These are phyloP conservation scores for Dunckerocampus dactyliophorus DNA, from an alignment of 2,113 vertebrate species.

Conservation along the genomic window DNA sequence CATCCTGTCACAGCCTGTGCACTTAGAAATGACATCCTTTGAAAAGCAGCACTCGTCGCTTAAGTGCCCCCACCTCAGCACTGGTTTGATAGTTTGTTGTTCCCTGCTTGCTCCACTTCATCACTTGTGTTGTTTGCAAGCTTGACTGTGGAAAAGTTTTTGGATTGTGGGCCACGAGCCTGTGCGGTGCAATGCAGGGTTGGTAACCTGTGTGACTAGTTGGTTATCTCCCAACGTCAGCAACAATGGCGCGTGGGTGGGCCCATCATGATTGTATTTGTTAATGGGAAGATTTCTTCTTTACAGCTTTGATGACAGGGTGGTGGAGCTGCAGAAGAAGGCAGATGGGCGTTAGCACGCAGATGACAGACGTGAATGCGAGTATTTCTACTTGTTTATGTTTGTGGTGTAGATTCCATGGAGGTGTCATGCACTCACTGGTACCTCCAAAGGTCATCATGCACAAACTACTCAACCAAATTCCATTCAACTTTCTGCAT, in stretches of 20 bases:
- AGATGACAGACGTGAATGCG: not conserved
- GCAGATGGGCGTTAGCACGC: not conserved
- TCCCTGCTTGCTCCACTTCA: not conserved
- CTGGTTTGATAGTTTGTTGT: not conserved
- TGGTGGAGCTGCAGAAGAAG: not conserved
- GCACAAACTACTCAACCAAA: no score
- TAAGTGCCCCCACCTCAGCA: constrained; percentile 4
- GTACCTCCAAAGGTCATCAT: no score
- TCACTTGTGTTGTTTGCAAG: not conserved
- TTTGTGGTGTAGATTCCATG: no score
- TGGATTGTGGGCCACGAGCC: not conserved
- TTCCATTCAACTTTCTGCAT: no score
- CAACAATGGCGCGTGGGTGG: constrained; percentile 15
- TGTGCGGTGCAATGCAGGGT: not conserved
- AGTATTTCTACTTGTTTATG: no score
- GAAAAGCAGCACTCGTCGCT: constrained; percentile 29
- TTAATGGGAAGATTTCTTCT: constrained; percentile 34
- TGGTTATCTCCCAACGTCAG: constrained; percentile 37
- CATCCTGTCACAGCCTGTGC: constrained; percentile 68
- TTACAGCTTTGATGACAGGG: constrained; percentile 29
- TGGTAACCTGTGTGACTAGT: constrained; percentile 53
- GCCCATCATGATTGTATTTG: constrained; percentile 33
- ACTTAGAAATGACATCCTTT: constrained; percentile 50
- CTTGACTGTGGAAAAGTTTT: not conserved
- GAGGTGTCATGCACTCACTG: no score